phyloP scores from a whole-genome alignment of 1,140 invertebrate species.

The Lamellibrachia luymesi region DNA sequence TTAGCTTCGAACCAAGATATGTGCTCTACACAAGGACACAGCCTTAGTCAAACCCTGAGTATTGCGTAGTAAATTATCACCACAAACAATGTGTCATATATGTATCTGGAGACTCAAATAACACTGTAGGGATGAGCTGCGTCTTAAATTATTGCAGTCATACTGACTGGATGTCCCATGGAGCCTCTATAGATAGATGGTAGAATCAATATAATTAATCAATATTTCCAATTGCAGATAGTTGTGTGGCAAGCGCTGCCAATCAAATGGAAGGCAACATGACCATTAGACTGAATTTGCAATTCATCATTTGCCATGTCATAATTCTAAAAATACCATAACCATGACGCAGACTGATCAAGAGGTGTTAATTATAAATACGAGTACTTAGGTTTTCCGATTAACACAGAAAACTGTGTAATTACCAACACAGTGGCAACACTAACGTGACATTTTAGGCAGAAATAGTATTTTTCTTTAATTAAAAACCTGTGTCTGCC shows the following conservation, averaged over 20 bases:
- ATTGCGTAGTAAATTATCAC: neutral
- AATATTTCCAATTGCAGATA: neutral
- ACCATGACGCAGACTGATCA: neutral
- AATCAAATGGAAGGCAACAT: neutral
- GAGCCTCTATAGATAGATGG: neutral
- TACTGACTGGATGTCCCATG: neutral
- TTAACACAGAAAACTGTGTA: neutral
- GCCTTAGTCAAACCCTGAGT: neutral
- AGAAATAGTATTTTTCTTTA: neutral
- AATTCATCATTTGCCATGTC: neutral
- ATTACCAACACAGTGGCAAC: neutral
- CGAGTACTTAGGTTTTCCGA: neutral
- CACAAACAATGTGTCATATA: neutral
- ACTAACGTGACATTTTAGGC: neutral
- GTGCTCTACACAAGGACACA: neutral
- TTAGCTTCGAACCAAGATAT: neutral
- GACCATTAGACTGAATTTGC: neutral
- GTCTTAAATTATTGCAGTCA: neutral
- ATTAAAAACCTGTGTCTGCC: neutral
- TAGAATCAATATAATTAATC: neutral
- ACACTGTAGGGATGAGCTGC: neutral
- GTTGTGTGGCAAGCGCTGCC: neutral
- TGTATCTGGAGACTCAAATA: neutral
- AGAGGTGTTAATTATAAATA: neutral
- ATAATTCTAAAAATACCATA: neutral